phyloP scores from a whole-genome alignment of 2,888 invertebrate genomes.

The Allacma fusca region DNA sequence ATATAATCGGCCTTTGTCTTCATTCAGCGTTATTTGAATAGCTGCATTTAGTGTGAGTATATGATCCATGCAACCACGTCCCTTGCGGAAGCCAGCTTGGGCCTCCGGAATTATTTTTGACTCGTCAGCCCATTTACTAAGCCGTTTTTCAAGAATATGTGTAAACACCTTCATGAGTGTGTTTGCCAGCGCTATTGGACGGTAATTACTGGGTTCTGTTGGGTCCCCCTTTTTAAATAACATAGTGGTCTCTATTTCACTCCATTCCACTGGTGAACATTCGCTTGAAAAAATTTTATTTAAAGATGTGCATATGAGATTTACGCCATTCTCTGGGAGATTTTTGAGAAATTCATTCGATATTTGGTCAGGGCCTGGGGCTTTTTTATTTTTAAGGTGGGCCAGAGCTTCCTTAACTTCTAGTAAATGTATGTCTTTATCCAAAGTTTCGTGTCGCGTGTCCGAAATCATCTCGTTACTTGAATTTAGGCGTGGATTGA shows the following conservation, averaged over 20 bases:
- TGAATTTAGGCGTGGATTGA: background rate
- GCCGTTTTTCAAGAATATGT: background rate
- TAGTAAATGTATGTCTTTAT: background rate
- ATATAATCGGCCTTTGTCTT: too few species aligned
- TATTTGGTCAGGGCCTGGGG: slow-evolving; percentile 8
- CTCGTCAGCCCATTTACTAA: too few species aligned
- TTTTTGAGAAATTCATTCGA: slow-evolving; percentile 8
- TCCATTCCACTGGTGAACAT: background rate
- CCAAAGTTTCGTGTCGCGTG: background rate
- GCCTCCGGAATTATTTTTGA: too few species aligned
- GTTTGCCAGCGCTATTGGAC: slow-evolving; percentile 30
- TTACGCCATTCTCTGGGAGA: background rate
- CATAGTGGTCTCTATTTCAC: background rate
- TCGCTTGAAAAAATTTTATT: too few species aligned
- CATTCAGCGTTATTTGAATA: too few species aligned
- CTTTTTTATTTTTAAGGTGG: background rate
- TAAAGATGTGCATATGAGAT: background rate
- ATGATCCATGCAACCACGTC: too few species aligned
- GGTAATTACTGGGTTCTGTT: background rate
- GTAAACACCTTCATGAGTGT: slow-evolving; percentile 21
- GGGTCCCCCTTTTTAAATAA: background rate
- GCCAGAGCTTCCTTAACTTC: background rate
- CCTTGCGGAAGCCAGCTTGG: too few species aligned
- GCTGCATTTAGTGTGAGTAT: too few species aligned
- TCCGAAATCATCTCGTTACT: background rate